Evolutionary conservation across 2,797 vertebrate genomes (phyloP), one percentile per base, ranked within the genome.

Genomic region (Chloroceryle amazona): DNA sequence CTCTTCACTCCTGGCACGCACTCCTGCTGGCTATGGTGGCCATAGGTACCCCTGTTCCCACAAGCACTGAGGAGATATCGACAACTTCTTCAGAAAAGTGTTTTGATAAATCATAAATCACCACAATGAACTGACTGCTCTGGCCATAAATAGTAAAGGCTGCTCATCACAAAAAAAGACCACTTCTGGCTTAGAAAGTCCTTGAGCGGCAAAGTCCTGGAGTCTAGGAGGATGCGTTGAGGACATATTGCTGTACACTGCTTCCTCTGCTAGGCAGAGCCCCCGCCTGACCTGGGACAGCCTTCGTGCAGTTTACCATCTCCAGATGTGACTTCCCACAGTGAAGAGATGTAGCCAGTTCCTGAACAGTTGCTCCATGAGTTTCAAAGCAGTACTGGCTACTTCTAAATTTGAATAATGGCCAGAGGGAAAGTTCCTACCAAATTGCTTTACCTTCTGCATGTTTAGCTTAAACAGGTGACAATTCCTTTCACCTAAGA

Each of bases 1-100:
- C 14, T 63, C 49, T 74, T 74, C 22, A 55, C 20, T 73, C 25
- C 31, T 0, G 0, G 3, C 0, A 0, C 29, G 10, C 22, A 19
- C 9, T 79, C 57, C 51, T 42, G 11, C 13, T 12, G 8, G 42
- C 39, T 85, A 47, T 39, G 41, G n/a, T 41, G 60, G 41, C 63
- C 55, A 21, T 17, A 23, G 10, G 12, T 25, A 39, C 35, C 63
- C 39, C 47, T 29, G 33, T 61, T 73, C 37, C 49, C n/a, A 72
- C n/a, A 65, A 31, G 51, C 6, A 35, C 71, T 42, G 37, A 81
- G 55, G 44, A 81, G 33, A 55, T 51, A 46, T 0, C 2, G 82
- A 65, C 37, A 87, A 61, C 28, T 54, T 49, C 70, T 92, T 72
- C 51, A 62, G 41, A 58, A 65, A 81, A 51, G 41, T 54, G 52